Evolutionary conservation across 2,888 invertebrate species (phyloP), one percentile per base, ranked within the genome.

Genomic region (Melinaea marsaeus): DNA sequence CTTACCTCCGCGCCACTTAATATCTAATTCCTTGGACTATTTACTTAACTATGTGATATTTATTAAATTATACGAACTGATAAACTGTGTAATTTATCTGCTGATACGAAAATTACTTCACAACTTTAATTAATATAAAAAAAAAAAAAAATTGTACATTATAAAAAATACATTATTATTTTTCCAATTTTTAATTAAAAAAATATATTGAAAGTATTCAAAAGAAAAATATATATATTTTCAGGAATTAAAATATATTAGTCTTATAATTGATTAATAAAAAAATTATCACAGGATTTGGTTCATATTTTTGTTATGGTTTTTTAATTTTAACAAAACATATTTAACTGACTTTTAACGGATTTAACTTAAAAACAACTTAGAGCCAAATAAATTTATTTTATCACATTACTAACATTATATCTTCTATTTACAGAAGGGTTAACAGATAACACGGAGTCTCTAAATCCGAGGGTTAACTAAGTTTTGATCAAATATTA

Each of bases 1-100:
- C 65, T 66, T 63, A 69, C 73, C 70, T 74, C 70, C 70, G 72
- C 73, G 72, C 77, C 78, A 79, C 80, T 83, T 83, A 83, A 80
- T 81, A 80, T 79, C 80, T 80, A 79, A 81, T 84, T 84, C 76
- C 81, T 83, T 79, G 78, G 82, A 79, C 80, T 83, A 84, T 86
- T 85, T 85, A 82, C 80, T 81, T 76, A 79, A 78, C 73, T 75
- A 78, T 72, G 71, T 72, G 74, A 71, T 69, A 73, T 74, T 73
- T 74, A 66, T 71, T 72, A 68, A 64, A 72, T 68, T 65, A 65
- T 32, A 54, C 55, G 51, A 32, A 51, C 11, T 9, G 42, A 42
- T 42, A 9, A 42, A 42, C 7, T 9, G 7, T 42, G 7, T 42
- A 9, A 9, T 42, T 42, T 9, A 42, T 42, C 9, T 11, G 37